Evolutionary conservation across 2,888 invertebrate species (phyloP), one percentile per base, ranked within the genome.

Genomic region (Plagodis dolabraria): DNA sequence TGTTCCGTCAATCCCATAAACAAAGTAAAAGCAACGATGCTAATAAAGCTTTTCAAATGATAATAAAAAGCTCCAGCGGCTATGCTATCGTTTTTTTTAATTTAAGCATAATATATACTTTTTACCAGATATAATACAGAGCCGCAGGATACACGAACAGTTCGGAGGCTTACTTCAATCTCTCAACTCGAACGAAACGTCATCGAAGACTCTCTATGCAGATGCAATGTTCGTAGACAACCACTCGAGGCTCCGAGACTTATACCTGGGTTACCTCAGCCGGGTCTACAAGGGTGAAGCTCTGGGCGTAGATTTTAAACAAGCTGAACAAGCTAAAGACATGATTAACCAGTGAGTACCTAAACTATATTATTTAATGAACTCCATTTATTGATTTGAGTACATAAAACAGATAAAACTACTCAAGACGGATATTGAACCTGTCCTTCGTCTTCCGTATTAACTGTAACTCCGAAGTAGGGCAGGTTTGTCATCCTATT

Each of bases 191-290:
- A 80, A 82, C 53, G 70, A 71, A 22, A 61, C 60, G 45, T 65
- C 63, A 2, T 82, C 89, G 10, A 86, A 85, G 64, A 86, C 91
- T 0, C 70, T 87, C 38, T 93, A 94, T 58, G 95, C 95, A 0
- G 93, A 93, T 53, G 95, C 93, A 0, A 81, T 95, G 50, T 95
- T 95, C 69, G 89, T 95, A 0, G 94, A 95, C 78, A 75, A 82
- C 9, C 88, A 87, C 11, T 93, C 88, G 60, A 92, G 90, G 0
- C 87, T 96, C 22, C 89, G 95, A 8, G 83, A 85, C 0, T 75
- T 93, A 47, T 96, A 94, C 73, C 85, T 82, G 47, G 74, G 86
- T 1, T 93, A 94, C 53, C 89, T 94, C n/a, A 75, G 85, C 38
- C 79, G 85, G 5, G 86, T 94, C 0, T 96, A 96, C 76, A 81